Base-by-base conservation (phyloP, 2,888 invertebrate genomes). In the Coremacera marginata region DNA sequence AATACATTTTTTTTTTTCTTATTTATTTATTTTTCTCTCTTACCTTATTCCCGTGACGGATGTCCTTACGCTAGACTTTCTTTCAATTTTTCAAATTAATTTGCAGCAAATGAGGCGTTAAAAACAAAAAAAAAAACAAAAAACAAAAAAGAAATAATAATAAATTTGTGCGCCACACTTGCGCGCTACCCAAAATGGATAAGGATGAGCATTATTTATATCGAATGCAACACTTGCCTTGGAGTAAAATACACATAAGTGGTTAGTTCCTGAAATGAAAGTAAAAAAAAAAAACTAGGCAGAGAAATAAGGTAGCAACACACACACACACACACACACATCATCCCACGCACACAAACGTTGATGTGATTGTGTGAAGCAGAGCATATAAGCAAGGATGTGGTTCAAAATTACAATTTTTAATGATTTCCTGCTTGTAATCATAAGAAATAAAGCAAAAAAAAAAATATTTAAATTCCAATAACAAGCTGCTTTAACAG, bases 361-460 rank as follows among this genome's bases (percentile, higher is more conserved):
- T 44, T 44, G 44, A 44, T 44, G 11, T 44, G 65, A 11, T 27
- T 34, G 65, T 19, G 14, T 4, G 8, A 16, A 22, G 27, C 27
- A 19, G 49, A 3, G 68, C 1, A 51, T 37, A 25, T 27, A 8
- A 3, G 25, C 51, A 27, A 37, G 63, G 31, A 37, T 27, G 37
- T 51, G 51, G 3, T 5, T 49, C 8, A 22, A 44, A 22, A 49
- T 25, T 25, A 68, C 49, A 51, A 16, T 49, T 68, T 51, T 51
- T 68, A 68, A 68, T 68, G 68, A 68, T 68, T 49, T 68, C 68
- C 68, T 68, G 44, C 51, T 51, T 27, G 68, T 51, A 68, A 68
- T 68, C 68, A 68, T 22, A 51, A 49, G 68, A 51, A 68, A 51
- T 68, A 49, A 44, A 44, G 44, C 11, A 3, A 44, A 14, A 44